Evolutionary conservation across 2,888 invertebrate genomes (phyloP), one percentile per base, ranked within the genome.

Genomic region (Netelia inedita): DNA sequence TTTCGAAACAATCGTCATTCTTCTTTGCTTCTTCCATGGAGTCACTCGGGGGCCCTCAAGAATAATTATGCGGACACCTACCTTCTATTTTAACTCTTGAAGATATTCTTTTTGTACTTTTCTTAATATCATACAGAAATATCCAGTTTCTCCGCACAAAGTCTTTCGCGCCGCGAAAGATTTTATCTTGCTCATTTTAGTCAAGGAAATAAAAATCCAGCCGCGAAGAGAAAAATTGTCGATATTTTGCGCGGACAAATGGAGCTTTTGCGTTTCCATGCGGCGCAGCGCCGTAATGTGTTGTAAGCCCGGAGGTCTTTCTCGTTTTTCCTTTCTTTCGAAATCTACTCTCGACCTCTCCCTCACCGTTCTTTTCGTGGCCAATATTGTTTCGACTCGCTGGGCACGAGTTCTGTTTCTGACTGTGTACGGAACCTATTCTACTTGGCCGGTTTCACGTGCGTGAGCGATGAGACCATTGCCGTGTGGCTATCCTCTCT

Each of bases 1-100:
- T 89, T 89, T 73, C 19, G 28, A 79, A 86, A 89, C 86, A 89
- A 87, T 83, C 71, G 65, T 75, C 46, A 6, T 66, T 50, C 66
- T 82, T 68, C 41, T 46, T 6, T 46, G 19, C 16, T 71, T 14
- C 35, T 55, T 43, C 43, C 41, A 28, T 59, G 21, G 19, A 41
- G 19, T 53, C 9, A 41, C 74, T 59, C 10, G 9, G 16, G 28
- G 53, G 35, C 66, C 35, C 61, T 65, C 65, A 59, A 79, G 79
- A 82, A 84, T 87, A 88, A 90, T 89, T 88, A 83, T 73, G 73
- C 76, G 35, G 35, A 79, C 43, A 61, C 50, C 66, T 80, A 41
- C 6, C 1, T 65, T 55, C 68, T 66, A 53, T 79, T 82, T 71
- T 69, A 35, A n/a, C n/a, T 71, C 43, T 19, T 1, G 9, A 1